A percentile compares a stretch with the other conserved stretches of the same genome.
Conservation (phyloP, 2,797 vertebrate species). For the Acropternis orthonyx region DNA sequence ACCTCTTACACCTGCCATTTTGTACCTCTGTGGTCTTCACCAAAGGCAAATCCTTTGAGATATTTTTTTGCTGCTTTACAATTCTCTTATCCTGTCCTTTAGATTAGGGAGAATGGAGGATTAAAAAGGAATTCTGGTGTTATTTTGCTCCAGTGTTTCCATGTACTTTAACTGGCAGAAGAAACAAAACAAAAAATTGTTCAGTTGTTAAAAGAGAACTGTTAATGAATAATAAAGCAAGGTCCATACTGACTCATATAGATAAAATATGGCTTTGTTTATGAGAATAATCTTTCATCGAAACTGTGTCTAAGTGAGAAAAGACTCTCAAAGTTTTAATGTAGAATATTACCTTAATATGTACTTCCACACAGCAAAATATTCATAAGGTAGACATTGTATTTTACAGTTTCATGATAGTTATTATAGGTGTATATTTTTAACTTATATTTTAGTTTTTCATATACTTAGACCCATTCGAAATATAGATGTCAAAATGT, state of each 20-base stretch:
- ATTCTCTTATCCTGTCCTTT: not conserved
- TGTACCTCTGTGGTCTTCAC: not conserved
- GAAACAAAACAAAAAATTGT: not conserved
- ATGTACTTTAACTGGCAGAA: not conserved
- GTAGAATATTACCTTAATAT: not conserved
- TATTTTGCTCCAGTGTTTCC: not conserved
- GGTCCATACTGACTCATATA: not conserved
- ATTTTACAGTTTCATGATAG: not conserved
- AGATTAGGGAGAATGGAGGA: not conserved
- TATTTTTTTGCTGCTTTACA: not conserved
- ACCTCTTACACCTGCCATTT: rapidly evolving
- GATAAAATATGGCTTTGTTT: not conserved
- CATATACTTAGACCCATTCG: slow-evolving; percentile 11
- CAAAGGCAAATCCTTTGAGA: not conserved
- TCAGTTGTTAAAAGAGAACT: not conserved
- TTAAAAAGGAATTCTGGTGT: not conserved
- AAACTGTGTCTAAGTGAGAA: not conserved
- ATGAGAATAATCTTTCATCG: not conserved
- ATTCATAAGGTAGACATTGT: not conserved
- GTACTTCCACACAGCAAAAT: not conserved
- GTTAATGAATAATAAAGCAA: not conserved
- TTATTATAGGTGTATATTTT: not conserved
- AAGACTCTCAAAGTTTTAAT: not conserved
- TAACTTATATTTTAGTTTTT: slow-evolving; percentile 38
- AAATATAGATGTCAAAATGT: slow-evolving; percentile 68